phyloP scores from a whole-genome alignment of 1,140 invertebrate species.

The Leptopilina clavipes region DNA sequence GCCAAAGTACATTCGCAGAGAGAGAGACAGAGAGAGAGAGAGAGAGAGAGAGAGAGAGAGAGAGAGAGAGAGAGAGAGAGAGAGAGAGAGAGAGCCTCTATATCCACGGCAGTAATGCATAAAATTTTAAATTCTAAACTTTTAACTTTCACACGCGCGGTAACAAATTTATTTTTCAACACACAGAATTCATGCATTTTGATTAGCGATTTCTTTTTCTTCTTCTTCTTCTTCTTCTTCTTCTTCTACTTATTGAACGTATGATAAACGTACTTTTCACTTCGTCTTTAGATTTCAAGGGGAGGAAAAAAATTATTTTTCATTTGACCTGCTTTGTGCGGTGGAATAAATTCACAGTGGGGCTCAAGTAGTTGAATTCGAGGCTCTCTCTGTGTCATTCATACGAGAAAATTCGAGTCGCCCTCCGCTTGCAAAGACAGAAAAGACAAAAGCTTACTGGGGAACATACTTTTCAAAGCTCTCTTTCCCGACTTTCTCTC shows the following conservation, averaged over 20 bases:
- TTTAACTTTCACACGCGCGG: background rate
- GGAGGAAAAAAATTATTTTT: background rate
- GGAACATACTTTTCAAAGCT: conserved; percentile 4
- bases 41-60: background rate
- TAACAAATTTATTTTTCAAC: background rate
- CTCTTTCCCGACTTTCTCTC: background rate
- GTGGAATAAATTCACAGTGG: background rate
- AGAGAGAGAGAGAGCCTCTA: background rate
- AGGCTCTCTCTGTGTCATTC: conserved; percentile 6
- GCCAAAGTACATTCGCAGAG: background rate
- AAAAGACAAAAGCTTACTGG: conserved; percentile 25
- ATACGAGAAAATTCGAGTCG: conserved; percentile 13
- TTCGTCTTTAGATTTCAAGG: background rate
- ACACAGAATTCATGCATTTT: background rate
- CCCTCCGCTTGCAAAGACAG: background rate
- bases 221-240: background rate
- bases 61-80: background rate
- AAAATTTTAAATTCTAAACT: conserved; percentile 12
- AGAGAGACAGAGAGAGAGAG: background rate
- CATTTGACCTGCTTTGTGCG: background rate
- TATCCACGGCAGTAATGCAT: background rate
- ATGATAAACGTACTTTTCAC: background rate
- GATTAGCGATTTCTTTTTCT: background rate
- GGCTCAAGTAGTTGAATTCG: background rate
- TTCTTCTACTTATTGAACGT: no score